phyloP scores from a whole-genome alignment of 2,113 vertebrate species.

The Prunella fulvescens region DNA sequence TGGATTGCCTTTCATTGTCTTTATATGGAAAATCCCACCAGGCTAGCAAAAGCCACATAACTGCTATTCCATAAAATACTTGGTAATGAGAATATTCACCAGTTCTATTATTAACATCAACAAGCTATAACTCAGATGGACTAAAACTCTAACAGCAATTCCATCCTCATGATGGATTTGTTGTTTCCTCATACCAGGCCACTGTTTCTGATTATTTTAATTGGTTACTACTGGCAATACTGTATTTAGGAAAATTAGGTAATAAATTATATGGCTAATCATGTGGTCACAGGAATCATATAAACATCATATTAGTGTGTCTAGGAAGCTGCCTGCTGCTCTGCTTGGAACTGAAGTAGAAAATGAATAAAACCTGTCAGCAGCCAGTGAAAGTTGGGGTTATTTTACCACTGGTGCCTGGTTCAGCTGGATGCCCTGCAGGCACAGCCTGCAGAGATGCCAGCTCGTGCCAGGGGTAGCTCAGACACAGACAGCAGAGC shows the following conservation, averaged over 20 bases:
- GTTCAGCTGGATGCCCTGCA: rapidly evolving
- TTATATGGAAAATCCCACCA: not conserved
- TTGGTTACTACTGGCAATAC: not conserved
- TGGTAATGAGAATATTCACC: not conserved
- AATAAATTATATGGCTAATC: not conserved
- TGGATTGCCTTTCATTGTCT: not conserved
- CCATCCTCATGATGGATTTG: not conserved
- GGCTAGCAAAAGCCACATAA: not conserved
- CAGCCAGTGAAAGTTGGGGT: not conserved
- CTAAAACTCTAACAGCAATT: not conserved
- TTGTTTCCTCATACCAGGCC: not conserved
- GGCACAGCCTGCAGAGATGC: not conserved
- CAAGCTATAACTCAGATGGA: not conserved
- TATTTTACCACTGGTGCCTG: not conserved
- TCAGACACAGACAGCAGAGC: not conserved
- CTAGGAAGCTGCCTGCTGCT: not conserved
- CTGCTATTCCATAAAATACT: not conserved
- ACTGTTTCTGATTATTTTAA: not conserved
- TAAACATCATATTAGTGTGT: not conserved
- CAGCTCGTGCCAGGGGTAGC: rapidly evolving
- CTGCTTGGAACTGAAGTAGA: not conserved
- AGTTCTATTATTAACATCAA: not conserved
- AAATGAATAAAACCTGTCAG: not conserved
- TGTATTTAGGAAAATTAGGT: not conserved
- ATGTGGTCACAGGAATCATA: not conserved